Evolutionary conservation across 2,113 vertebrate genomes (phyloP), one percentile per base, ranked within the genome.

Genomic region (Cercopithecus mona): DNA sequence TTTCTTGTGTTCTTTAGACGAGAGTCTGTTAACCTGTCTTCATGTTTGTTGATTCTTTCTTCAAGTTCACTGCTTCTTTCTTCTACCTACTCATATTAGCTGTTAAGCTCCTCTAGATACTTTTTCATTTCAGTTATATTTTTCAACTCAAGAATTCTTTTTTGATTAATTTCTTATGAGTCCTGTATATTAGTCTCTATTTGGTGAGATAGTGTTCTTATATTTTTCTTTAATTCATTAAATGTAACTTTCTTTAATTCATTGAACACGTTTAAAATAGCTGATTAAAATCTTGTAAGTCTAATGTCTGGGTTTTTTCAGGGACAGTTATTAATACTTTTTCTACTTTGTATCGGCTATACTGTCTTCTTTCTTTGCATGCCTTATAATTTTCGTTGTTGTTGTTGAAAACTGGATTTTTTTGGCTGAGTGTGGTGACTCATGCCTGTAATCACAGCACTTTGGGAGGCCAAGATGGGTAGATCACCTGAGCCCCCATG

Each of bases 51-150:
- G 30, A 7, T 43, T 76, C 10, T 43, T 52, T 59, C 4, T 64
- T 84, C n/a, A 83, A 8, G 68, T 76, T 81, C 57, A 40, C 23
- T 86, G 8, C 59, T 94, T 85, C 13, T 11, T 81, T 86, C 43
- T 93, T 96, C 52, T 86, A 13, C 70, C n/a, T 68, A 27, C 20
- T 59, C 10, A 20, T 5, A 79, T 81, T n/a, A 81, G 27, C 5
- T 76, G 12, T 50, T 87, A 48, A 81, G 6, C 55, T 73, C 66
- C 22, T 79, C 40, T 57, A 50, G 35, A n/a, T 43, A 76, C 25
- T 59, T 90, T 79, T 90, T 61, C 27, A 79, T 70, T 94, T 75
- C 50, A 90, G 48, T 90, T 95, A 84, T 84, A 84, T 81, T 90
- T 92, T 88, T 92, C 45, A 83, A 83, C 32, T 88, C 23, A 35